phyloP scores from a whole-genome alignment of 2,888 invertebrate genomes.

The Scaptomyza tumidula region DNA sequence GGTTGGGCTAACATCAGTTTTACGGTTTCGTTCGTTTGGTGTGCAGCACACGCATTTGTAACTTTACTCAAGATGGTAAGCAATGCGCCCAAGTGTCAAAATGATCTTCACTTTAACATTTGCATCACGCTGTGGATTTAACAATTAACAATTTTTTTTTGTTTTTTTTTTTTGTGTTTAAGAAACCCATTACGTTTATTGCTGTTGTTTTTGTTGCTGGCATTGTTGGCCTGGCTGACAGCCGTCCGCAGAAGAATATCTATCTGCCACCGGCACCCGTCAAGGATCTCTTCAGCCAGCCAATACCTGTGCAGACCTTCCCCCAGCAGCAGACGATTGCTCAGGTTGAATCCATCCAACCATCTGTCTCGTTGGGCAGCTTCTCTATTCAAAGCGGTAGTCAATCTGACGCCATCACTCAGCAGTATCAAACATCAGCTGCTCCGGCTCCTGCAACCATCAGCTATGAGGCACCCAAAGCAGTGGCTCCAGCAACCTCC shows the following conservation, averaged over 20 bases:
- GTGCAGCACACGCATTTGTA: slow-evolving; percentile 62
- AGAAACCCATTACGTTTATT: slow-evolving; percentile 66
- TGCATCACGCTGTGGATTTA: slow-evolving; percentile 14
- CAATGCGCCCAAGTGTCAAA: slow-evolving; percentile 27
- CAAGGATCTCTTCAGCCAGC: slow-evolving; percentile 31
- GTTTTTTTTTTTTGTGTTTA: slow-evolving; percentile 15
- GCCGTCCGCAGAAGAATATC: slow-evolving; percentile 56
- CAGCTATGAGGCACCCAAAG: slow-evolving; percentile 46
- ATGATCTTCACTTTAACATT: slow-evolving; percentile 13
- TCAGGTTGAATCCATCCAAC: slow-evolving; percentile 68
- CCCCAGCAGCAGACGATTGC: slow-evolving; percentile 31
- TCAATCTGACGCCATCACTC: slow-evolving; percentile 20
- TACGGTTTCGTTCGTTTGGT: slow-evolving; percentile 68
- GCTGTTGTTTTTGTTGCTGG: slow-evolving; percentile 46
- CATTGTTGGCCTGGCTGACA: slow-evolving; percentile 44
- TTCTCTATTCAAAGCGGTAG: slow-evolving; percentile 59
- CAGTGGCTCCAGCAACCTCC: slow-evolving; percentile 45
- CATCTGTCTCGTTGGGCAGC: slow-evolving; percentile 72
- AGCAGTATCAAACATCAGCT: slow-evolving; percentile 21
- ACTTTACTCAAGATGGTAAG: slow-evolving; percentile 78
- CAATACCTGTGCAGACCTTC: slow-evolving; percentile 26
- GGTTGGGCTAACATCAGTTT: slow-evolving; percentile 73
- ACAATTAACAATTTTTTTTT: slow-evolving; percentile 6
- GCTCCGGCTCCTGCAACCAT: slow-evolving; percentile 23
- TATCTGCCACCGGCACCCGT: slow-evolving; percentile 65